These are phyloP conservation scores for Antedon mediterranea DNA, from an alignment of 53 echinoderm and acorn worm genomes.

Conservation along the genomic window DNA sequence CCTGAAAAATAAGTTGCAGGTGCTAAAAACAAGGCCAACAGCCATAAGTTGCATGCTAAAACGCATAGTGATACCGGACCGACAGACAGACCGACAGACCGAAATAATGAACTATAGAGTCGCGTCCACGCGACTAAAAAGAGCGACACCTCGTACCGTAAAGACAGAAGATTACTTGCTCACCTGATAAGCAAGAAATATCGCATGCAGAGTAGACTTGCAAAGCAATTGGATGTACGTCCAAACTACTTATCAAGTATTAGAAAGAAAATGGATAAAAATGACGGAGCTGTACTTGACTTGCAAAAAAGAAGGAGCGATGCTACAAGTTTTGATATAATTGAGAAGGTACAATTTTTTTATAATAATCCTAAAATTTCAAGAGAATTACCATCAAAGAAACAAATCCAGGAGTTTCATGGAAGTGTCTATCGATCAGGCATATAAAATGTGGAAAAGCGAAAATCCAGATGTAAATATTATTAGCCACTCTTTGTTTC, in stretches of 20 bases:
- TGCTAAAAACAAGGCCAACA: too few species aligned
- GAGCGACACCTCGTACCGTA: slow-evolving; percentile 9
- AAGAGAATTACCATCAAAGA: slow-evolving; percentile 6
- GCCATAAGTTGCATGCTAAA: too few species aligned
- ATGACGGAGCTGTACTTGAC: neutral
- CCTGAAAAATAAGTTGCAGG: neutral
- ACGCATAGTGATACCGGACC: too few species aligned
- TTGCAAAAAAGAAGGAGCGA: slow-evolving; percentile 9
- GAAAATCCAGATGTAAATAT: slow-evolving; percentile 20
- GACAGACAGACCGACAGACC: too few species aligned
- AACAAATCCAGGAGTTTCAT: slow-evolving; percentile 1
- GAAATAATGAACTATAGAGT: too few species aligned
- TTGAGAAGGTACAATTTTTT: slow-evolving; percentile 4
- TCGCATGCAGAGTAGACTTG: slow-evolving; percentile 2
- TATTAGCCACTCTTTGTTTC: slow-evolving; percentile 15
- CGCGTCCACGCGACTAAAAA: too few species aligned
- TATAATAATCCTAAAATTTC: slow-evolving; percentile 5
- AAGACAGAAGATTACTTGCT: slow-evolving; percentile 8
- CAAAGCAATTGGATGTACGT: slow-evolving; percentile 10
- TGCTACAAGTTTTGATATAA: slow-evolving; percentile 5
- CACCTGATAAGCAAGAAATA: slow-evolving; percentile 12
- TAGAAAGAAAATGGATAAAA: neutral
- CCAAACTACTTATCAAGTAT: slow-evolving; percentile 10
- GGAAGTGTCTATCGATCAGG: slow-evolving; percentile 17
- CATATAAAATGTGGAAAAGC: slow-evolving; percentile 18